These are phyloP conservation scores for Plebejus anna DNA, from an alignment of 2,888 invertebrate species.

Conservation along the genomic window DNA sequence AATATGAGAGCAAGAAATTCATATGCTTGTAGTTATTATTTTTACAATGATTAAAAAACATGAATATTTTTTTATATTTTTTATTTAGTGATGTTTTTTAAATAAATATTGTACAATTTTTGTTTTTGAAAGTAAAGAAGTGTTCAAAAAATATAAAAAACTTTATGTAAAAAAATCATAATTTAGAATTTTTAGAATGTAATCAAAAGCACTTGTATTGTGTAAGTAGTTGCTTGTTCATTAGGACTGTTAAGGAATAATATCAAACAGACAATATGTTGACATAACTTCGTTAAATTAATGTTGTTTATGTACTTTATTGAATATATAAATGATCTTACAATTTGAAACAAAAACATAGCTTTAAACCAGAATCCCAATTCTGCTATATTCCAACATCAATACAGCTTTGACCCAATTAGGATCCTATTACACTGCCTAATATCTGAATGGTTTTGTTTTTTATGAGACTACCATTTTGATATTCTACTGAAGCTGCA, in stretches of 20 bases:
- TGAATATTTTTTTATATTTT: not conserved
- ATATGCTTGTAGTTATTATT: not conserved
- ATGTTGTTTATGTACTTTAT: not conserved
- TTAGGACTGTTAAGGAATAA: not conserved
- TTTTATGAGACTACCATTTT: not conserved
- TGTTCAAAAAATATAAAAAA: not conserved
- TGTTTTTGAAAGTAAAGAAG: not conserved
- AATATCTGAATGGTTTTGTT: not conserved
- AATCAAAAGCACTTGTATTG: conserved; percentile 2
- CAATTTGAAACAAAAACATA: not conserved
- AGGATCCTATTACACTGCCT: not conserved
- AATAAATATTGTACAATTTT: not conserved
- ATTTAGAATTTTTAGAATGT: not conserved
- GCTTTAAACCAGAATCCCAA: not conserved
- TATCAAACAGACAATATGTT: not conserved
- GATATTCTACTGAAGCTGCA: not conserved
- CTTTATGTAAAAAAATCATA: not conserved
- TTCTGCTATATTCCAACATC: not conserved
- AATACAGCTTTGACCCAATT: not conserved
- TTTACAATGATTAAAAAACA: not conserved
- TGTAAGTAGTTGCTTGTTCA: conserved; percentile 1
- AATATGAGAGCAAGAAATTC: not conserved
- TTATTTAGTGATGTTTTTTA: not conserved
- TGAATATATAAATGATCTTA: not conserved
- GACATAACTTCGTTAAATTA: not conserved